Evolutionary conservation across 30 jellyfish, hydroid and myxozoan genomes (phyloP).

Genomic region (Pelagia noctiluca): DNA sequence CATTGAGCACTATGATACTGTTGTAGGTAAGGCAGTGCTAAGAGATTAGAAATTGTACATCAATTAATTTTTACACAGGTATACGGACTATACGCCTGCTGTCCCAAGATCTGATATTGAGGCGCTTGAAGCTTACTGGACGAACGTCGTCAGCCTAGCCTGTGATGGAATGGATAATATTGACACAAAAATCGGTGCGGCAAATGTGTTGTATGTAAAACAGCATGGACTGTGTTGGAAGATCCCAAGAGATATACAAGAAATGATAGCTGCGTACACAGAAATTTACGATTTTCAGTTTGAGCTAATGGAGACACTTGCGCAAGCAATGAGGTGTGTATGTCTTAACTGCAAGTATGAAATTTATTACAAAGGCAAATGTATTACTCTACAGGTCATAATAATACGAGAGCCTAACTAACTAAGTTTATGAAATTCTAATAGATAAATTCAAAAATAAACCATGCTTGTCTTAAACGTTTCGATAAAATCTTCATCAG

Average conservation of each 20-base stretch:
- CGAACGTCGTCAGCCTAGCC: constrained; percentile 33
- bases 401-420: too few species aligned
- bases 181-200: constrained; percentile 21
- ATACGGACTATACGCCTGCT: constrained; percentile 12
- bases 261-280: constrained; percentile 26
- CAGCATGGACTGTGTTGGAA: constrained; percentile 29
- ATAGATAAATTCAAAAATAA: too few species aligned
- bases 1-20: too few species aligned
- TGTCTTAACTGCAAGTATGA: neutral
- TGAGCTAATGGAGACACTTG: constrained; percentile 65
- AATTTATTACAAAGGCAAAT: too few species aligned
- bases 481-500: too few species aligned
- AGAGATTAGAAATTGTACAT: too few species aligned
- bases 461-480: too few species aligned
- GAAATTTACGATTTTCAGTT: constrained; percentile 54
- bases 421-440: too few species aligned
- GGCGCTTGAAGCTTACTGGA: constrained; percentile 14
- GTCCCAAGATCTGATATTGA: constrained; percentile 46
- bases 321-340: constrained; percentile 17
- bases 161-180: constrained; percentile 37
- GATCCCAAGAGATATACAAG: neutral
- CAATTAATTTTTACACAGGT: neutral
- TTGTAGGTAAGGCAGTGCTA: too few species aligned
- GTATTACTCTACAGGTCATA: too few species aligned
- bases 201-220: constrained; percentile 1